A percentile compares a stretch with the other conserved stretches of the same genome.
These are phyloP conservation scores for Novumbra hubbsi DNA, from an alignment of 2,797 vertebrate species.

Conservation along the genomic window DNA sequence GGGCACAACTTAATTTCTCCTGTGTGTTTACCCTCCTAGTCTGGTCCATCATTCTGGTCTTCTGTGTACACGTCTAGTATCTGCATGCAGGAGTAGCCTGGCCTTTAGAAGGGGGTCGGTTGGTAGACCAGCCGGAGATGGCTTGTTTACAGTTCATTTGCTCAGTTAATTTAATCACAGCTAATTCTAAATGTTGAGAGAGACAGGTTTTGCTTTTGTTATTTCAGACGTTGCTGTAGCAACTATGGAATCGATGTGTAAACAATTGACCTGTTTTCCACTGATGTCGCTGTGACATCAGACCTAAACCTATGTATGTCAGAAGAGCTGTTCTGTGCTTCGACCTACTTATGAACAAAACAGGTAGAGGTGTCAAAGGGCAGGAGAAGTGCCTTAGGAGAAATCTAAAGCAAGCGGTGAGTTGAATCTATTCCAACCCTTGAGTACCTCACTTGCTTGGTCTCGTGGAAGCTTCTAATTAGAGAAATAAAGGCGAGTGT, in stretches of 20 bases:
- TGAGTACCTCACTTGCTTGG: too few relatives aligned
- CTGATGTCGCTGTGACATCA: not conserved
- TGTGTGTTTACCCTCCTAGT: constrained; percentile 20
- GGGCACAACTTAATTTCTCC: constrained; percentile 40
- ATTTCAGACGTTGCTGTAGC: not conserved
- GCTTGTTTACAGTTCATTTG: constrained; percentile 15
- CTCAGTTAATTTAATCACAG: constrained; percentile 71
- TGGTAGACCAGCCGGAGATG: constrained; percentile 52
- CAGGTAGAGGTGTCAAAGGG: not conserved
- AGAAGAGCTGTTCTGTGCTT: not conserved
- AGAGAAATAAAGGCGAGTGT: too few relatives aligned
- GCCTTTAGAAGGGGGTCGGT: constrained; percentile 56
- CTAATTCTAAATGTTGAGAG: constrained; percentile 61
- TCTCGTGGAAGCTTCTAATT: too few relatives aligned
- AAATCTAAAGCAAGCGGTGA: too few relatives aligned
- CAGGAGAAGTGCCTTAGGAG: not conserved
- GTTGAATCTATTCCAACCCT: too few relatives aligned
- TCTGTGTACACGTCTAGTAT: constrained; percentile 44
- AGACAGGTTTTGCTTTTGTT: constrained; percentile 11
- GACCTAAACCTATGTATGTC: too few relatives aligned
- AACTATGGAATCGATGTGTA: not conserved
- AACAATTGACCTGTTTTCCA: not conserved
- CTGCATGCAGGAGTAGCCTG: constrained; percentile 3
- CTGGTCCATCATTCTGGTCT: constrained; percentile 29
- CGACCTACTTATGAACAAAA: not conserved